These are phyloP conservation scores for Synergus itoensis DNA, from an alignment of 2,888 invertebrate genomes.

Conservation along the genomic window DNA sequence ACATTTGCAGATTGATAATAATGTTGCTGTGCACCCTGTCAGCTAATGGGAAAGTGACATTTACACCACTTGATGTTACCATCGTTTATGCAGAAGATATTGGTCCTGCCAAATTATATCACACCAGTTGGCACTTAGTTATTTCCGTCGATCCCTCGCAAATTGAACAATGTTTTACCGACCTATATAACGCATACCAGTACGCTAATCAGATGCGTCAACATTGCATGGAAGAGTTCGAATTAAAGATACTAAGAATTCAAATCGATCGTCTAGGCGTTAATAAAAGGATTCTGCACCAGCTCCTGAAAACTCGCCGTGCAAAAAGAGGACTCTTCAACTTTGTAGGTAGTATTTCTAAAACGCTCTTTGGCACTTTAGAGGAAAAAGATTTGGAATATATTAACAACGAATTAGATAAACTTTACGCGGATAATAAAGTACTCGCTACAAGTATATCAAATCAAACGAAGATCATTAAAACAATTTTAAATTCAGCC, in stretches of 20 bases:
- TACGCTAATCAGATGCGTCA: too few relatives aligned
- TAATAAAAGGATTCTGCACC: background rate
- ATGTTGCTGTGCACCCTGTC: too few relatives aligned
- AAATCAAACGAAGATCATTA: background rate
- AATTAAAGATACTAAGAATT: background rate
- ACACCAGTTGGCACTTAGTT: background rate
- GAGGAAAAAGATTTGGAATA: background rate
- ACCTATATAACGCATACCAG: background rate
- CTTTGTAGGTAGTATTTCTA: background rate
- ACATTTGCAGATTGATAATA: too few relatives aligned
- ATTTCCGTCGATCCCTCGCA: background rate
- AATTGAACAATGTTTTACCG: background rate
- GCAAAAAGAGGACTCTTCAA: background rate
- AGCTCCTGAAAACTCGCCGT: background rate
- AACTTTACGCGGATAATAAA: background rate
- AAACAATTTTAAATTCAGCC: background rate
- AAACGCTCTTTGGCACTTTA: background rate
- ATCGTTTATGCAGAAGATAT: background rate
- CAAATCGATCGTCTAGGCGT: too few relatives aligned
- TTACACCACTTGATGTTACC: background rate
- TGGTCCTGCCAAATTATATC: background rate
- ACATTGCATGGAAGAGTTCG: background rate
- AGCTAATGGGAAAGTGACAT: too few relatives aligned
- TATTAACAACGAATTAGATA: background rate
- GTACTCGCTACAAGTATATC: background rate